Evolutionary conservation across 2,888 invertebrate species (phyloP).

Genomic region (Pegoplata infirma): DNA sequence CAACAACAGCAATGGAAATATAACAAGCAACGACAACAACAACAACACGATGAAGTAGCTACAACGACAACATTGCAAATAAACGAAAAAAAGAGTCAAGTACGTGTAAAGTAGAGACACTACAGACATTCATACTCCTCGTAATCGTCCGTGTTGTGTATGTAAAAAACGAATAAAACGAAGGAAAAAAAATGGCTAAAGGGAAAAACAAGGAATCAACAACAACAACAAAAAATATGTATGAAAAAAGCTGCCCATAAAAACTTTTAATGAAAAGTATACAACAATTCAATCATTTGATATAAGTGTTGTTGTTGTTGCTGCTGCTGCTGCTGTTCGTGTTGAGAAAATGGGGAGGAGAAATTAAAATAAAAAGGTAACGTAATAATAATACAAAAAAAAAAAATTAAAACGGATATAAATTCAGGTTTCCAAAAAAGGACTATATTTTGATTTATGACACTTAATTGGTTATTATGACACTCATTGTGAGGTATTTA

Average conservation of each 20-base stretch:
- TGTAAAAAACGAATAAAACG: slow-evolving; percentile 8
- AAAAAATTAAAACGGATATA: slow-evolving; percentile 2
- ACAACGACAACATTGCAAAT: slow-evolving; percentile 1
- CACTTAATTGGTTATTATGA: too few relatives aligned
- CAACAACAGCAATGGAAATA: slow-evolving; percentile 40
- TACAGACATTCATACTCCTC: slow-evolving; percentile 24
- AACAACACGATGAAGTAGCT: not conserved
- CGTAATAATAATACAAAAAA: slow-evolving; percentile 7
- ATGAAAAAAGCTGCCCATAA: not conserved
- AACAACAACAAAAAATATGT: slow-evolving; percentile 18
- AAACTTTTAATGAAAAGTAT: slow-evolving; percentile 32
- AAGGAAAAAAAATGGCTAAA: slow-evolving; percentile 23
- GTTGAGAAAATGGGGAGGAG: not conserved
- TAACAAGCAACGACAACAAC: slow-evolving; percentile 27
- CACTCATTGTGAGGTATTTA: too few relatives aligned
- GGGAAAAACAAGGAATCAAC: slow-evolving; percentile 27
- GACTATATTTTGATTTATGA: not conserved
- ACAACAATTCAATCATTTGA: slow-evolving; percentile 49
- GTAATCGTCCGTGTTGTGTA: slow-evolving; percentile 1
- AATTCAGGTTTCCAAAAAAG: slow-evolving; percentile 10
- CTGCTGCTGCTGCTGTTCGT: not conserved
- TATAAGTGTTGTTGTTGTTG: too few relatives aligned
- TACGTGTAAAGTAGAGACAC: slow-evolving; percentile 53
- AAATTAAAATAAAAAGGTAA: slow-evolving; percentile 25
- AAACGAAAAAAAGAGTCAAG: slow-evolving; percentile 39